Evolutionary conservation across 2,888 invertebrate genomes (phyloP).

Genomic region (Orchestes rusci): DNA sequence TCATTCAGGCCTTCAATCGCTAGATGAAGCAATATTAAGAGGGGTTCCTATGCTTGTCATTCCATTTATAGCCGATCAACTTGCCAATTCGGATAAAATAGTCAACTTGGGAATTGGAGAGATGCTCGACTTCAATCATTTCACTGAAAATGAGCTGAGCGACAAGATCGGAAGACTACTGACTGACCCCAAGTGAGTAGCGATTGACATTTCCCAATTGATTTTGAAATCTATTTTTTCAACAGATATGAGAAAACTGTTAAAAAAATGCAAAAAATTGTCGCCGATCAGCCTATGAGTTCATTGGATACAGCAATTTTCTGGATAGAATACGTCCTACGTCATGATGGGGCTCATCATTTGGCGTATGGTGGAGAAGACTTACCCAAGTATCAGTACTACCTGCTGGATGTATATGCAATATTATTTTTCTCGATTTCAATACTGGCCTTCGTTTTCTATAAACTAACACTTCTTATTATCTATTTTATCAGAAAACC

Average conservation of each 20-base stretch:
- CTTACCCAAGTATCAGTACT: conserved; percentile 31
- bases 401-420: conserved; percentile 30
- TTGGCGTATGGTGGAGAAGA: conserved; percentile 27
- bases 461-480: too few species aligned
- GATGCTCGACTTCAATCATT: conserved; percentile 25
- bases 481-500: too few species aligned
- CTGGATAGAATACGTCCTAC: conserved; percentile 34
- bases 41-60: conserved; percentile 33
- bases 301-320: conserved; percentile 32
- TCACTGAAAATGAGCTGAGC: conserved; percentile 30
- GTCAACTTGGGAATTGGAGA: conserved; percentile 27
- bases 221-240: too few species aligned
- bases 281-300: conserved; percentile 28
- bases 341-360: conserved; percentile 32
- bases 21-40: conserved; percentile 32
- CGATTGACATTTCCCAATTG: too few species aligned
- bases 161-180: conserved; percentile 30
- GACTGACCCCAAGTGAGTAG: conserved; percentile 31
- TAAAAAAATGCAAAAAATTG: conserved; percentile 25
- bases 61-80: conserved; percentile 34
- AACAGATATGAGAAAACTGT: conserved; percentile 28
- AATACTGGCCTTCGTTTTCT: too few species aligned
- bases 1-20: conserved; percentile 30
- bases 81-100: conserved; percentile 29
- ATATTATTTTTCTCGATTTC: too few species aligned